Percentiles rank a stretch among this genome's conserved stretches.
Evolutionary conservation across 2,888 invertebrate genomes (phyloP).

Genomic region (Aphodius granarius): DNA sequence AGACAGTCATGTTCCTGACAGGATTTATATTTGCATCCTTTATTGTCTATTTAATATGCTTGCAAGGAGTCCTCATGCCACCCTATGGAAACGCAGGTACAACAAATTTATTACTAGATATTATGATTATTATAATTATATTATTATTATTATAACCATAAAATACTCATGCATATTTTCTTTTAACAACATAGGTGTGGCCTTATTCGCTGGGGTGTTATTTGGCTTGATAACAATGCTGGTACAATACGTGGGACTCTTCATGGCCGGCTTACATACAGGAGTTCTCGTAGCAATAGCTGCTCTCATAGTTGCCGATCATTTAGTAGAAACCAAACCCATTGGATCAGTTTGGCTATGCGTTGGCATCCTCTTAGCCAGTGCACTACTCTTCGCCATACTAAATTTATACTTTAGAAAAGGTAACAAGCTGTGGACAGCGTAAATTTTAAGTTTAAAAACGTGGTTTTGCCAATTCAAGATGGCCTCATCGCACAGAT

Average conservation of each 20-base stretch:
- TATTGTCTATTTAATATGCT: slow-evolving; percentile 78
- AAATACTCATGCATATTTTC: too few relatives aligned
- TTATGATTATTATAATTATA: background rate
- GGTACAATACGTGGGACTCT: slow-evolving; percentile 79
- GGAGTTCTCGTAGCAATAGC: slow-evolving; percentile 67
- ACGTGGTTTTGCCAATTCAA: too few relatives aligned
- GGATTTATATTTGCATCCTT: slow-evolving; percentile 84
- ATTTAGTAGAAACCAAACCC: slow-evolving; percentile 59
- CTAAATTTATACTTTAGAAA: slow-evolving; percentile 76
- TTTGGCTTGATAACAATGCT: slow-evolving; percentile 81
- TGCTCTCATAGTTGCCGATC: slow-evolving; percentile 62
- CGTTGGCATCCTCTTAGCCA: slow-evolving; percentile 67
- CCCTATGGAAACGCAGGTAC: slow-evolving; percentile 73
- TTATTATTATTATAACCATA: background rate
- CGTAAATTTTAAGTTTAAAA: too few relatives aligned
- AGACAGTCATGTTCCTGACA: slow-evolving; percentile 85
- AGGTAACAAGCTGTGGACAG: slow-evolving; percentile 53
- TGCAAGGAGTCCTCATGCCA: slow-evolving; percentile 78
- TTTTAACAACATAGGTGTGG: too few relatives aligned
- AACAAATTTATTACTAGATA: slow-evolving; percentile 37
- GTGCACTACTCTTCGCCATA: slow-evolving; percentile 70
- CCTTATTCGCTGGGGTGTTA: slow-evolving; percentile 72
- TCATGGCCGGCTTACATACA: slow-evolving; percentile 79
- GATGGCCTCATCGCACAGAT: too few relatives aligned
- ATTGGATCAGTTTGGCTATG: slow-evolving; percentile 66